Base-by-base conservation (phyloP, 2,797 vertebrate species). In the Botia almorhae region DNA sequence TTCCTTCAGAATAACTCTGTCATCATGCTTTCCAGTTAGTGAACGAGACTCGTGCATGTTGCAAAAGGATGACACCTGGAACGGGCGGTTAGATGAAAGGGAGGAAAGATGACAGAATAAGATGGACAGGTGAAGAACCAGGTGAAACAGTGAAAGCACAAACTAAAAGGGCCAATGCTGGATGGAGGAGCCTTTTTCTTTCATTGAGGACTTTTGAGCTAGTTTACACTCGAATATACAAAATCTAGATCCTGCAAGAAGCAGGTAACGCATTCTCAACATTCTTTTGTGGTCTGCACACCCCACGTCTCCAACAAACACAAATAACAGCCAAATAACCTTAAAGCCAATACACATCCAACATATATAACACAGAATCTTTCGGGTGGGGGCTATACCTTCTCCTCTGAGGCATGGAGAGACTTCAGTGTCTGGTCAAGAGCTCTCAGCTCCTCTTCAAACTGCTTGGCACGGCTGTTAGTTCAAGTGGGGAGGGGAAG, bases 401-500 rank as follows among this genome's bases (percentile, higher is more conserved):
- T 93, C 89, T 95, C 93, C 84, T 96, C 93, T 63, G 95, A 94
- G 90, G 94, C 93, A 86, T 94, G 94, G 89, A 96, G 93, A 92
- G 91, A 90, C 95, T 94, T 96, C 92, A 95, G 84, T 84, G 92
- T 93, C 91, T 96, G 95, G 89, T 96, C 95, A 92, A 95, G 93
- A 88, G 89, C 90, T 86, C 92, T 92, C 88, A 94, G 93, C 90
- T 96, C 94, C 87, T 96, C 94, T 79, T 90, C 94, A 91, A 94
- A 86, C 88, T 93, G 91, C 89, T 93, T 94, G 92, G 85, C 90
- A 88, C 90, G 93, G 91, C 96, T 96, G 93, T 95, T 95, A 95
- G 92, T 92, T 93, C 46, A 89, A 74, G 50, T 58, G 36, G 69
- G 76, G 43, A 46, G 43, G 43, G 43, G 43, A 46, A 46, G 67